These are phyloP conservation scores for Solea solea DNA, from an alignment of 2,113 vertebrate genomes.

Conservation along the genomic window DNA sequence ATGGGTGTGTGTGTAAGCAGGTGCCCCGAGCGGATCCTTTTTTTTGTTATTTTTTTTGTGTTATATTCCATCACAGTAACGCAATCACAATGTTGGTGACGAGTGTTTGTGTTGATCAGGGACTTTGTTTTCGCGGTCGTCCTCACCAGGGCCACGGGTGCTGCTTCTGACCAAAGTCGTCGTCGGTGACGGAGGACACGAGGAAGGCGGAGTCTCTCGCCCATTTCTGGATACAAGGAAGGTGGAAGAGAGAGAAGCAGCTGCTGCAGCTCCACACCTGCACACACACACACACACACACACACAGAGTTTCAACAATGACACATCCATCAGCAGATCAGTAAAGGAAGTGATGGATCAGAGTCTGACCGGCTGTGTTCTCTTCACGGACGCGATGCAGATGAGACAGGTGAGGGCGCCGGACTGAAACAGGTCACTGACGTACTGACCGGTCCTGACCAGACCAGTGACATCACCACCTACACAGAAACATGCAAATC, in stretches of 20 bases:
- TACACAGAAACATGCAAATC: constrained; percentile 44
- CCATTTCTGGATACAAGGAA: constrained; percentile 98
- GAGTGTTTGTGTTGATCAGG: no score
- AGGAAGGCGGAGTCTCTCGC: constrained; percentile 94
- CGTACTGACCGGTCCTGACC: constrained; percentile 89
- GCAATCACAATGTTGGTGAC: no score
- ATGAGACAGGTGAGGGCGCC: constrained; percentile 95
- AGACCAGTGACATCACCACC: constrained; percentile 88
- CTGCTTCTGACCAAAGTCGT: constrained; percentile 91
- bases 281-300: neutral
- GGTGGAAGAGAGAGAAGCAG: constrained; percentile 96
- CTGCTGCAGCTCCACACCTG: constrained; percentile 96
- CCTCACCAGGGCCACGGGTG: constrained; percentile 96
- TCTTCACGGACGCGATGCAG: constrained; percentile 95
- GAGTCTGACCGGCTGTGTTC: constrained; percentile 90
- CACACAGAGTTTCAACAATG: neutral
- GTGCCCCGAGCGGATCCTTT: no score
- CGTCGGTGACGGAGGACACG: constrained; percentile 89
- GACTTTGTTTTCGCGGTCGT: neutral
- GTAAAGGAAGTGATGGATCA: neutral
- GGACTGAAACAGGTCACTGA: constrained; percentile 94
- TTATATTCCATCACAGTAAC: no score
- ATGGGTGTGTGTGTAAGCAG: no score
- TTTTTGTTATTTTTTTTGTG: no score
- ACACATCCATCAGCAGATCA: neutral